Evolutionary conservation across 2,113 vertebrate genomes (phyloP).

Genomic region (Charadrius vociferus): DNA sequence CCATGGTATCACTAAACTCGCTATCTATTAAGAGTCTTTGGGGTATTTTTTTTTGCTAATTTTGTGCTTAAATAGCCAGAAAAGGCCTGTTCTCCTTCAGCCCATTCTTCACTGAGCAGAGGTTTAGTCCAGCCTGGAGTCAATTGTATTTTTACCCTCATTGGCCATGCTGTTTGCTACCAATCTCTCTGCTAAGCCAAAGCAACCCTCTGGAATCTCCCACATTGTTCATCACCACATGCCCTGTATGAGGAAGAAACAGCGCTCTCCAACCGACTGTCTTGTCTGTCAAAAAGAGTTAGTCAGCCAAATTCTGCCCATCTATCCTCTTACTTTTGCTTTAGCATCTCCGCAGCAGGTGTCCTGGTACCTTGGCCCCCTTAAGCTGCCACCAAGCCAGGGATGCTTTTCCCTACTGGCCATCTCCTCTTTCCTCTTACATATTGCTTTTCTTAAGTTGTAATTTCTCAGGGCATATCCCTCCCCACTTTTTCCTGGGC

Average conservation of each 20-base stretch:
- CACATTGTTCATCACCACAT: not conserved
- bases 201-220: not conserved
- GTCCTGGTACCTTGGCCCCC: accelerated
- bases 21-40: not conserved
- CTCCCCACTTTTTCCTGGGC: not conserved
- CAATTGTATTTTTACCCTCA: not conserved
- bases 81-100: not conserved
- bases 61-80: not conserved
- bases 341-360: not conserved
- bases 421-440: not conserved
- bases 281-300: not conserved
- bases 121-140: not conserved
- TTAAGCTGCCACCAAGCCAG: not conserved
- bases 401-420: not conserved
- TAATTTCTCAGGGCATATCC: not conserved
- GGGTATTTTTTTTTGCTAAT: not conserved
- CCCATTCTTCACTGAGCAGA: not conserved
- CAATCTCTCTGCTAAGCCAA: not conserved
- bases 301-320: not conserved
- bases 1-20: not conserved
- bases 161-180: not conserved
- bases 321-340: not conserved
- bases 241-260: not conserved
- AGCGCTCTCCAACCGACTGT: not conserved
- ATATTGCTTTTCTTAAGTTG: not conserved